A percentile compares a stretch with the other conserved stretches of the same genome.
phyloP scores from a whole-genome alignment of 2,888 invertebrate species.

The Syrphus vitripennis region DNA sequence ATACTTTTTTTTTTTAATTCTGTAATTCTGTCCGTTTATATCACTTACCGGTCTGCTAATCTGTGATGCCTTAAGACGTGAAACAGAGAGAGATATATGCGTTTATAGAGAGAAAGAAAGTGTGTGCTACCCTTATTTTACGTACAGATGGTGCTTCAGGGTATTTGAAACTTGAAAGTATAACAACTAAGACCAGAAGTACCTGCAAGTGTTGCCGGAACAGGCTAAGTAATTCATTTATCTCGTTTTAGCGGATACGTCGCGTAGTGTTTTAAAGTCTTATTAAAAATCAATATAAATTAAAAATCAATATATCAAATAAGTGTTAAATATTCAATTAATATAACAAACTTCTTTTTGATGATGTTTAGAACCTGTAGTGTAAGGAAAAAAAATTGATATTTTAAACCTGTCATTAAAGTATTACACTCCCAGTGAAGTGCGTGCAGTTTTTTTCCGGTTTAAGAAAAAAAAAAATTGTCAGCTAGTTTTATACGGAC shows the following conservation, averaged over 20 bases:
- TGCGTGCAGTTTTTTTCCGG: background rate
- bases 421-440: background rate
- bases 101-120: constrained; percentile 5
- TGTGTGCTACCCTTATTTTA: constrained; percentile 46
- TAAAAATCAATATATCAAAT: background rate
- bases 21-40: constrained; percentile 31
- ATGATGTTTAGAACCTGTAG: background rate
- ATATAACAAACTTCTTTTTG: background rate
- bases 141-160: constrained; percentile 24
- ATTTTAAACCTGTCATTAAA: background rate
- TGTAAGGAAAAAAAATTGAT: background rate
- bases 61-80: constrained; percentile 37
- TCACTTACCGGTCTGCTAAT: constrained; percentile 63
- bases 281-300: background rate
- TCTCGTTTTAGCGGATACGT: background rate
- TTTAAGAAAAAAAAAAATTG: background rate
- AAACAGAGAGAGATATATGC: background rate
- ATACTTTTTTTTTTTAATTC: constrained; percentile 26
- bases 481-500: background rate
- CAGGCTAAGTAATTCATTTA: constrained; percentile 29
- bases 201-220: constrained; percentile 44
- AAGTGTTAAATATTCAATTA: background rate
- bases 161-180: background rate
- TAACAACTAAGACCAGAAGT: constrained; percentile 31
- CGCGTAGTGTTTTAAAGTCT: background rate